Conservation (phyloP, 2,797 vertebrate genomes). For the Mormyrops boulengeri region DNA sequence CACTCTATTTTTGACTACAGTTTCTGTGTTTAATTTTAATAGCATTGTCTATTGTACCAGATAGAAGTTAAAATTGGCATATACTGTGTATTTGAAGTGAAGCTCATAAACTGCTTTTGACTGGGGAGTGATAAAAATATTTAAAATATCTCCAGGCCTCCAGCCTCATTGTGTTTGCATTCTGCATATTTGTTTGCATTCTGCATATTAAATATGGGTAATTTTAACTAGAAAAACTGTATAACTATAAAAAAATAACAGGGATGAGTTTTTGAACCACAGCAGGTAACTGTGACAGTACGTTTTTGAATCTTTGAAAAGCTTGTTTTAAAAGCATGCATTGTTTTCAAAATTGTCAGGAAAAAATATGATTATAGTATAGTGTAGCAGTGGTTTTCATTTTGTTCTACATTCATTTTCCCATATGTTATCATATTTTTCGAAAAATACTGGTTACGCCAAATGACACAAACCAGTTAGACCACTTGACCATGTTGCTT, state of each 20-base stretch:
- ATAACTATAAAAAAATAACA: background rate
- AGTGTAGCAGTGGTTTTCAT: background rate
- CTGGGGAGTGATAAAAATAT: background rate
- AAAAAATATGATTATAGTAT: background rate
- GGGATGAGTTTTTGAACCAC: background rate
- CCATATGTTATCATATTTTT: background rate
- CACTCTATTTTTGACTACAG: slow-evolving; percentile 1
- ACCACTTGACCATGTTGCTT: background rate
- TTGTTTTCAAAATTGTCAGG: background rate
- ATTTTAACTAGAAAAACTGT: background rate
- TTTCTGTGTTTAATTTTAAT: background rate
- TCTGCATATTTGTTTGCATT: background rate
- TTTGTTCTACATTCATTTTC: background rate
- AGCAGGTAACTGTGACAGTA: background rate
- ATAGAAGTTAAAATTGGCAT: background rate
- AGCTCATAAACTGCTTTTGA: background rate
- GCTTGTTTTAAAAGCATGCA: background rate
- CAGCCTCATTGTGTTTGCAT: background rate
- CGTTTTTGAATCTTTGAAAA: background rate
- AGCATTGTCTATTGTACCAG: background rate
- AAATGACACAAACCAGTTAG: background rate
- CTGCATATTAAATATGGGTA: background rate
- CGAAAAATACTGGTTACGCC: background rate
- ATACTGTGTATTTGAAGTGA: background rate
- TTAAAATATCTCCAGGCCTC: background rate